Evolutionary conservation across 1,140 invertebrate species (phyloP).

Genomic region (Trinorchestia longiramus): DNA sequence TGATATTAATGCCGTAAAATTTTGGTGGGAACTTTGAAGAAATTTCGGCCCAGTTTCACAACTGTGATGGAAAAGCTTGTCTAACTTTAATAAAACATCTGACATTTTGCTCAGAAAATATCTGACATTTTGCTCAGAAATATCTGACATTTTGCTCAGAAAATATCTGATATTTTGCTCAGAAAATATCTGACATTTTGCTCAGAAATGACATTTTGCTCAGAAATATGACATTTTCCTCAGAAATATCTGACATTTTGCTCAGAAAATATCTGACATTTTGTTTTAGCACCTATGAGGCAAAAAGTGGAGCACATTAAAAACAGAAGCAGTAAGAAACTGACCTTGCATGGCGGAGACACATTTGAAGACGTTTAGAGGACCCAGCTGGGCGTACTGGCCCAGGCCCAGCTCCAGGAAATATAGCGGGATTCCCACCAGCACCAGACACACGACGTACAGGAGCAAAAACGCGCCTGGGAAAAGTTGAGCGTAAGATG

Average conservation of each 20-base stretch:
- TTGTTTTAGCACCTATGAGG: too few species aligned
- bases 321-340: background rate
- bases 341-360: background rate
- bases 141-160: too few species aligned
- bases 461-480: constrained; percentile 79
- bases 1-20: background rate
- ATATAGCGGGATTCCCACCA: constrained; percentile 79
- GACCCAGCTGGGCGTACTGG: constrained; percentile 87
- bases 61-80: background rate
- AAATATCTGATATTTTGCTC: background rate
- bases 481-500: background rate
- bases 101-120: background rate
- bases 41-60: background rate
- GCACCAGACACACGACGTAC: constrained; percentile 75
- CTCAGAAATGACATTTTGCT: too few species aligned
- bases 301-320: background rate
- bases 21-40: background rate
- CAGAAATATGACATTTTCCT: background rate
- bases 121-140: too few species aligned
- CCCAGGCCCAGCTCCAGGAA: constrained; percentile 83
- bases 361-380: constrained; percentile 69
- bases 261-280: too few species aligned
- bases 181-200: too few species aligned
- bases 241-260: too few species aligned
- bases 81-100: background rate